Conservation (phyloP, 2,113 vertebrate species). For the Cricetomys ansorgei region DNA sequence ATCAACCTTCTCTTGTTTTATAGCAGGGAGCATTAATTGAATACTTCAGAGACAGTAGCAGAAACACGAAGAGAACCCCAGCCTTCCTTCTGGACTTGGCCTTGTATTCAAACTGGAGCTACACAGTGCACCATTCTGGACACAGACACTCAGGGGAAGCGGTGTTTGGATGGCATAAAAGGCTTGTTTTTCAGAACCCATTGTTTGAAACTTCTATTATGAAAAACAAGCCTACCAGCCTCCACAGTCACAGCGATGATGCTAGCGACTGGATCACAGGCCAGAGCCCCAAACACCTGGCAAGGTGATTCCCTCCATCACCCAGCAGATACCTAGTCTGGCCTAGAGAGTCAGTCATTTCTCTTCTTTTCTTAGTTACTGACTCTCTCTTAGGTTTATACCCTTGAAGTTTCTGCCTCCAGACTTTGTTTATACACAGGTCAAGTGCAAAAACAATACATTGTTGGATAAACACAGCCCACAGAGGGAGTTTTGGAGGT, state of each 20-base stretch:
- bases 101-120: neutral
- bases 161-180: neutral
- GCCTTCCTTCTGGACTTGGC: neutral
- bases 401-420: neutral
- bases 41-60: slow-evolving; percentile 13
- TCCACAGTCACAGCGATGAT: neutral
- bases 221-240: neutral
- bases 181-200: neutral
- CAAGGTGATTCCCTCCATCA: accelerated
- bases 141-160: neutral
- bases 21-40: slow-evolving; percentile 58
- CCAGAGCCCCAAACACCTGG: neutral
- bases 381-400: neutral
- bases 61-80: neutral
- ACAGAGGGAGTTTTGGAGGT: neutral
- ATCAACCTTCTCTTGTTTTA: slow-evolving; percentile 64
- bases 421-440: neutral
- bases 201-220: neutral
- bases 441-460: neutral
- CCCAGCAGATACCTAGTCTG: neutral
- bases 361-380: neutral
- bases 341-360: neutral
- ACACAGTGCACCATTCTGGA: accelerated
- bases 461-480: neutral
- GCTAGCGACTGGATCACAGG: neutral